These are phyloP conservation scores for Aphodius sticticus DNA, from an alignment of 2,888 invertebrate genomes.

Conservation along the genomic window DNA sequence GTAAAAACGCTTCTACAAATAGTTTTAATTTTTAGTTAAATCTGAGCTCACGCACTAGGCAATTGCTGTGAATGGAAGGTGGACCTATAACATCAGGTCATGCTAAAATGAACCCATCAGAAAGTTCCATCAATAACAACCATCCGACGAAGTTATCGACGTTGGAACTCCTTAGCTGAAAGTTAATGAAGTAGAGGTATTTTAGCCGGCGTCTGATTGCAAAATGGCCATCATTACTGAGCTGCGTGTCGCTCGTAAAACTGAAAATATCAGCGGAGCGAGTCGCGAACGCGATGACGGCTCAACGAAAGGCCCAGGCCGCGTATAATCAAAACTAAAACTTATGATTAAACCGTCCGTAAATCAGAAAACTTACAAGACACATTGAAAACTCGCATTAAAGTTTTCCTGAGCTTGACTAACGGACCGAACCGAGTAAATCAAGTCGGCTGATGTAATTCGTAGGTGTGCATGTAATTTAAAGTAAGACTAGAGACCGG, in stretches of 20 bases:
- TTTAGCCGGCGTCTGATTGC: slow-evolving; percentile 4
- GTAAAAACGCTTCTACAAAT: too few species aligned
- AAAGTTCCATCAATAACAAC: neutral
- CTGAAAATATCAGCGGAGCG: neutral
- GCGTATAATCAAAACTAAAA: slow-evolving; percentile 33
- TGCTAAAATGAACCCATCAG: neutral
- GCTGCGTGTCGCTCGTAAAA: neutral
- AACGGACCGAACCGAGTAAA: slow-evolving; percentile 38
- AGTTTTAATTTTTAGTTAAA: too few species aligned
- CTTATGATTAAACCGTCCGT: slow-evolving; percentile 39
- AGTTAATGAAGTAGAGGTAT: slow-evolving; percentile 4
- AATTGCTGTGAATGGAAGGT: neutral
- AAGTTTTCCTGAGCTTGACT: slow-evolving; percentile 38
- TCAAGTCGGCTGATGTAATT: slow-evolving; percentile 29
- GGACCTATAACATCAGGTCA: neutral
- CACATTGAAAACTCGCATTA: slow-evolving; percentile 41
- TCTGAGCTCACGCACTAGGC: too few species aligned
- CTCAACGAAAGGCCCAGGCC: slow-evolving; percentile 16
- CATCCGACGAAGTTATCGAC: neutral
- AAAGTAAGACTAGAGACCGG: neutral
- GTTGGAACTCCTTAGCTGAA: neutral
- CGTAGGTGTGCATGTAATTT: slow-evolving; percentile 6
- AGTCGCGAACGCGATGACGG: neutral
- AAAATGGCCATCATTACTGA: neutral
- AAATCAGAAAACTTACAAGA: slow-evolving; percentile 37